These are phyloP conservation scores for Equus quagga DNA, from an alignment of 2,113 vertebrate species.

Conservation along the genomic window DNA sequence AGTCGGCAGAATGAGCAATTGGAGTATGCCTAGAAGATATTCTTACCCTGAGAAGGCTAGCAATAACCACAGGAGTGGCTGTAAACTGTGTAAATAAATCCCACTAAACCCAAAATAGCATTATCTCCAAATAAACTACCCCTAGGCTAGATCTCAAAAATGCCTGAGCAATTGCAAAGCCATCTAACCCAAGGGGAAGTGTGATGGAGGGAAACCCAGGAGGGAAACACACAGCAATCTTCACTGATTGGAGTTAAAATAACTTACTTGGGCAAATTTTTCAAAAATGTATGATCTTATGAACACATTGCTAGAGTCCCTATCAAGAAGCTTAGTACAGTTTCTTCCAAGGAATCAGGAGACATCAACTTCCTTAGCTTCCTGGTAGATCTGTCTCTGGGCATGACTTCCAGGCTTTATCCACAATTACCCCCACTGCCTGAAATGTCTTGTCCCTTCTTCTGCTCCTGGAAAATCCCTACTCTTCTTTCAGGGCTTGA, in stretches of 20 bases:
- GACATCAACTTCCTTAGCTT: background rate
- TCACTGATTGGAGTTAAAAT: background rate
- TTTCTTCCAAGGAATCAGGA: background rate
- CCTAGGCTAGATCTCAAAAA: background rate
- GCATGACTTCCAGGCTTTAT: background rate
- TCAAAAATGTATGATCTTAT: background rate
- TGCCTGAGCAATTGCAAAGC: background rate
- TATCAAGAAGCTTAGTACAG: background rate
- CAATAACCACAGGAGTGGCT: background rate
- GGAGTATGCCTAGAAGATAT: background rate
- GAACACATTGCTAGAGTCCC: background rate
- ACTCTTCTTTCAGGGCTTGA: background rate
- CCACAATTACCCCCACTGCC: background rate
- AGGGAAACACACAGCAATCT: background rate
- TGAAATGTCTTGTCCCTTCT: background rate
- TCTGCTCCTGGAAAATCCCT: background rate
- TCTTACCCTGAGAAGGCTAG: background rate
- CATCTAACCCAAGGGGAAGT: background rate
- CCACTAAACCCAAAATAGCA: background rate
- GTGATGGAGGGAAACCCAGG: background rate
- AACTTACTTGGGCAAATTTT: background rate
- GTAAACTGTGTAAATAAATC: background rate
- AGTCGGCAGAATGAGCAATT: background rate
- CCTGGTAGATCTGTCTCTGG: background rate
- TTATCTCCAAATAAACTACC: background rate